Percentiles rank a stretch among this genome's conserved stretches.
phyloP scores from a whole-genome alignment of 1,140 invertebrate genomes.

The Arctopsyche grandis region DNA sequence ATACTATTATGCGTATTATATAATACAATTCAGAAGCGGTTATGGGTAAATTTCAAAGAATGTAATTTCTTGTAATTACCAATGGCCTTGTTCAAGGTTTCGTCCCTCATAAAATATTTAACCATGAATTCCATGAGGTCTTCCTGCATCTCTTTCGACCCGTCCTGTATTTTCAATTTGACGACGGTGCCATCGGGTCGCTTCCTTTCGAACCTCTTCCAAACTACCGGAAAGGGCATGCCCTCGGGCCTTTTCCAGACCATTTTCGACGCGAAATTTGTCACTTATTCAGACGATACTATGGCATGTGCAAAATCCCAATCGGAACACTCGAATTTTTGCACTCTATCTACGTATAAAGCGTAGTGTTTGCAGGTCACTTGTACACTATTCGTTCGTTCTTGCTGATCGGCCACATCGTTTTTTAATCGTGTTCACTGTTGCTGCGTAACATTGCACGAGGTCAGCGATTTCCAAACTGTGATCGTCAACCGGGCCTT shows the following conservation, averaged over 20 bases:
- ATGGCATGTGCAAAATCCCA: too few relatives aligned
- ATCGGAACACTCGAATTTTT: not conserved
- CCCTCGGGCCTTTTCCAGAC: conserved; percentile 32
- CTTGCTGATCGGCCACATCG: conserved; percentile 19
- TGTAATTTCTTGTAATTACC: conserved; percentile 13
- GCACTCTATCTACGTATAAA: not conserved
- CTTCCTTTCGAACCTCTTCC: conserved; percentile 44
- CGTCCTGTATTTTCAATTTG: conserved; percentile 51
- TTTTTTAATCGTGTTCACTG: conserved; percentile 21
- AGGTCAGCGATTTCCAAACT: conserved; percentile 16
- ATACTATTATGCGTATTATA: too few relatives aligned
- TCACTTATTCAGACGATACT: not conserved
- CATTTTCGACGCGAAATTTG: conserved; percentile 20
- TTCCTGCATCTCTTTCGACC: conserved; percentile 45
- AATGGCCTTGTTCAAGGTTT: conserved; percentile 49
- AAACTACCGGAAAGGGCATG: conserved; percentile 45
- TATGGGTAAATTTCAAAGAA: too few relatives aligned
- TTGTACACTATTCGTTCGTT: conserved; percentile 30
- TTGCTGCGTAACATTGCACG: not conserved
- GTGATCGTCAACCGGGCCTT: not conserved
- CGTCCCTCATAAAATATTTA: conserved; percentile 51
- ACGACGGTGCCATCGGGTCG: conserved; percentile 20
- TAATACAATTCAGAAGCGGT: too few relatives aligned
- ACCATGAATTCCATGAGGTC: conserved; percentile 51
- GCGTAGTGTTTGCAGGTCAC: not conserved